Conservation (phyloP, 2,888 invertebrate genomes). For the Bombyx huttoni region DNA sequence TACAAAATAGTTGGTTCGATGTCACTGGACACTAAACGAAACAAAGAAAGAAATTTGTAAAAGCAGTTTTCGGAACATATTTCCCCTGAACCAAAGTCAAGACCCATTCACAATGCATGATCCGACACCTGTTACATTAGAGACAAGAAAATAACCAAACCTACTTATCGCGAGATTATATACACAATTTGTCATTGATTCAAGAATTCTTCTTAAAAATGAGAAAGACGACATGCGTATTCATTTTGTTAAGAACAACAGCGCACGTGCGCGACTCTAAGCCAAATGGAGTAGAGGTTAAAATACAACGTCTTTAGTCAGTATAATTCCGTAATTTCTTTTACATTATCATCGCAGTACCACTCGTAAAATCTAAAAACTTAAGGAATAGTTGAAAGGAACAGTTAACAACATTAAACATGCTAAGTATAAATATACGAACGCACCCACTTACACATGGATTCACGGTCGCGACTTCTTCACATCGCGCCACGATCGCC, state of each 20-base stretch:
- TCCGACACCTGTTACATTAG: constrained; percentile 56
- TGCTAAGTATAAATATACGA: constrained; percentile 43
- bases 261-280: constrained; percentile 58
- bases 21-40: too few species aligned
- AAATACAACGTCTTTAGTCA: constrained; percentile 31
- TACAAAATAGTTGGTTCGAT: too few species aligned
- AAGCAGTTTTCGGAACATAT: too few species aligned
- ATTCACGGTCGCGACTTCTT: constrained; percentile 60
- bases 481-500: constrained; percentile 76
- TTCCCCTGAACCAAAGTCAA: not conserved
- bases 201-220: constrained; percentile 16
- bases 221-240: constrained; percentile 25
- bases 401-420: constrained; percentile 43
- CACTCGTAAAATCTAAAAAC: constrained; percentile 31
- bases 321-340: not conserved
- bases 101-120: constrained; percentile 12
- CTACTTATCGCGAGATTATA: constrained; percentile 7
- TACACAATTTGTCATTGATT: constrained; percentile 25
- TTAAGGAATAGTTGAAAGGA: constrained; percentile 48
- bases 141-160: constrained; percentile 12
- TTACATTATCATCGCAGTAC: constrained; percentile 13
- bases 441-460: constrained; percentile 67
- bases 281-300: constrained; percentile 42
- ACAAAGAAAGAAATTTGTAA: too few species aligned
- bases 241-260: constrained; percentile 35